These are phyloP conservation scores for Petrolisthes manimaculis DNA, from an alignment of 2,888 invertebrate species.

Conservation along the genomic window DNA sequence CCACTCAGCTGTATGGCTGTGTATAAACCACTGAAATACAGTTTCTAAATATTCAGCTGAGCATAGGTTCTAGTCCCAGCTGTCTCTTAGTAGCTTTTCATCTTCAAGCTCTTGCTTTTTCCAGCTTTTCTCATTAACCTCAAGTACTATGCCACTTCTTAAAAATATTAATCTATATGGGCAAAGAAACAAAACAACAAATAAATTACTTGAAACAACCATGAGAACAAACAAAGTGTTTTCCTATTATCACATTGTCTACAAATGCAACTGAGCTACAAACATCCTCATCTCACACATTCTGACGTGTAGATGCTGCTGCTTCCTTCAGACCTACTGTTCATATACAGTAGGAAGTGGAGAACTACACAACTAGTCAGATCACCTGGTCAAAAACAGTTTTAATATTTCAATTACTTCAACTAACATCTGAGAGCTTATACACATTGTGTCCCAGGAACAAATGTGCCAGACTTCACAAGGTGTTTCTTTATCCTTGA, in stretches of 20 bases:
- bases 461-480: too few relatives aligned
- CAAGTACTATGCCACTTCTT: not conserved
- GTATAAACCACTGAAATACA: too few relatives aligned
- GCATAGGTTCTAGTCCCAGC: not conserved
- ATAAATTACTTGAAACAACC: not conserved
- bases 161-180: constrained; percentile 14
- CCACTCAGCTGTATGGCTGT: too few relatives aligned
- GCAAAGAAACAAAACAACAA: not conserved
- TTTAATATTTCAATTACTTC: too few relatives aligned
- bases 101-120: not conserved
- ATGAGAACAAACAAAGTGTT: not conserved
- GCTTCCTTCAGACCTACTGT: too few relatives aligned
- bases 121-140: constrained; percentile 19
- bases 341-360: too few relatives aligned
- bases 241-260: not conserved
- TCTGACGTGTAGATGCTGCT: not conserved
- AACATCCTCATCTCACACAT: constrained; percentile 6
- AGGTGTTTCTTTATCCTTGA: too few relatives aligned
- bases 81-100: not conserved
- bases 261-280: constrained; percentile 11
- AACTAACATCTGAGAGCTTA: too few relatives aligned
- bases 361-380: too few relatives aligned
- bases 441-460: too few relatives aligned
- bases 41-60: not conserved
- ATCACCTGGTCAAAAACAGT: too few relatives aligned